Evolutionary conservation across 2,888 invertebrate genomes (phyloP), one percentile per base, ranked within the genome.

Genomic region (Epirrita christyi): DNA sequence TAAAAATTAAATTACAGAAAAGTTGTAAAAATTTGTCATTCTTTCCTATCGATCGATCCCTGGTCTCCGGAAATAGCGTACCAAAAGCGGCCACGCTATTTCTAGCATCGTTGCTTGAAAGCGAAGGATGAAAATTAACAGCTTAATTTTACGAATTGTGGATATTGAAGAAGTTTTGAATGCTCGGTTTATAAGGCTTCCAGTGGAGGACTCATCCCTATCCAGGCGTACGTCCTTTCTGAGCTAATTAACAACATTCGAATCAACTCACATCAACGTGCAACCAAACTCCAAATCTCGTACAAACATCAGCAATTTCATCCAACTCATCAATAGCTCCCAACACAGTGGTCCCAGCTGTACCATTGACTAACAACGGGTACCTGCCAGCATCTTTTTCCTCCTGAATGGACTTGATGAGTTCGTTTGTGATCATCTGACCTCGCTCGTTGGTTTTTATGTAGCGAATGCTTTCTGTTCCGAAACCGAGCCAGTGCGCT

Each of bases 401-500:
- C 11, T 82, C 75, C 14, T 83, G 65, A 34, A 97, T 93, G 11
- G 94, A 93, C 4, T 73, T 70, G 48, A 94, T 94, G 7, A 97
- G 82, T 34, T 95, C 94, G 0, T 86, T 75, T 0, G 93, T 83
- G 0, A 93, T 70, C 94, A 97, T 96, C 68, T 94, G 93, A 0
- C 97, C 97, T 2, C 80, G 73, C 1, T 86, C 81, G 72, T 97
- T 96, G 0, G 95, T 94, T 72, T 93, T 93, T 5, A 98, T 94
- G 67, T 92, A 78, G 32, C 94, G 84, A 27, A 94, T 80, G 67
- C 95, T 95, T 15, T 97, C 95, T 0, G 95, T 94, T 0, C 98
- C 98, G n/a, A 97, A 87, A 0, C 98, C 97, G 9, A 97, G 88
- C 95, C 96, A 96, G 68, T 96, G 94, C 0, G 96, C 96, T 6